These are phyloP conservation scores for Xyrichtys novacula DNA, from an alignment of 2,797 vertebrate species.

Conservation along the genomic window DNA sequence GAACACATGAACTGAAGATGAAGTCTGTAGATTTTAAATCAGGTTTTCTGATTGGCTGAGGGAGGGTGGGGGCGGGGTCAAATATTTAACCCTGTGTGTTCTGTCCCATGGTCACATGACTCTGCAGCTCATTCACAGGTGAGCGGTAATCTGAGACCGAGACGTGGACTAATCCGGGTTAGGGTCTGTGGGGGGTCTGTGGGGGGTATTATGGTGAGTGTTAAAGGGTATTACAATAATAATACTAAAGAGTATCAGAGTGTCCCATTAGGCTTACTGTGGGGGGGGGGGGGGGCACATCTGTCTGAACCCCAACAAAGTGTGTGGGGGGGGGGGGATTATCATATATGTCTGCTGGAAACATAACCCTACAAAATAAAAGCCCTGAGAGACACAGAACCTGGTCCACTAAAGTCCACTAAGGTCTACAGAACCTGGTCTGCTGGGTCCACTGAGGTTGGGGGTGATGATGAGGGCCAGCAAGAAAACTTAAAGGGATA, in stretches of 20 bases:
- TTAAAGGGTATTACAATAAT: conserved; percentile 55
- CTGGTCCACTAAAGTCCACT: too few species aligned
- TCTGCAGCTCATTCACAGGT: conserved; percentile 21
- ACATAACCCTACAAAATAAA: too few species aligned
- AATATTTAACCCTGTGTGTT: not conserved
- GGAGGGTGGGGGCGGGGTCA: too few species aligned
- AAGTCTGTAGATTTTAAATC: too few species aligned
- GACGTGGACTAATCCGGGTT: conserved; percentile 40
- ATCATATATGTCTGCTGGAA: not conserved
- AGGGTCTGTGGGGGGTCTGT: not conserved
- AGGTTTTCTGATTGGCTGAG: too few species aligned
- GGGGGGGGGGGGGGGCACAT: not conserved
- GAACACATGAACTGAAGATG: too few species aligned
- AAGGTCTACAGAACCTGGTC: too few species aligned
- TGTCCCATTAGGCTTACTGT: conserved; percentile 33
- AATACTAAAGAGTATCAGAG: conserved; percentile 39
- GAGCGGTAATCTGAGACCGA: conserved; percentile 35
- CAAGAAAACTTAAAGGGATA: too few species aligned
- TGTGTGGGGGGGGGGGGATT: not conserved
- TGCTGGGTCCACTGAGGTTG: too few species aligned
- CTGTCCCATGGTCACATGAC: conserved; percentile 5
- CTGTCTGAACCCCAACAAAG: conserved; percentile 17
- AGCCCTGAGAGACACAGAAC: too few species aligned
- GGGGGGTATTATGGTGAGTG: conserved; percentile 13
- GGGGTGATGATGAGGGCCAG: too few species aligned